Percentiles rank a stretch among this genome's conserved stretches.
Conservation (phyloP, 2,888 invertebrate species). For the Didymodactylos carnosus region DNA sequence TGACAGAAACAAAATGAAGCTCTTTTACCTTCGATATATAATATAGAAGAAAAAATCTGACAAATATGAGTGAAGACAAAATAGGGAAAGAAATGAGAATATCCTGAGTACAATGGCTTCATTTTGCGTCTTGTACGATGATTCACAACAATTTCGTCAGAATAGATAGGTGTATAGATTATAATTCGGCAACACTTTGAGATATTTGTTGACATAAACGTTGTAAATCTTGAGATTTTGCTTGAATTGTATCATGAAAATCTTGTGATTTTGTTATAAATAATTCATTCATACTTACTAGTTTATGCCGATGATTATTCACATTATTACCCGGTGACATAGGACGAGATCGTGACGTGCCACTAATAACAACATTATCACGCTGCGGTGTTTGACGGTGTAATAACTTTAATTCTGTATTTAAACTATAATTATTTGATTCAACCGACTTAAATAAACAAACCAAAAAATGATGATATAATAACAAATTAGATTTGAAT, state of each 20-base stretch:
- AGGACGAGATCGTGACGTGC: not conserved
- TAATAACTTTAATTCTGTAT: not conserved
- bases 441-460: not conserved
- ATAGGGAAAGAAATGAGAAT: too few relatives aligned
- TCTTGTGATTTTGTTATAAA: not conserved
- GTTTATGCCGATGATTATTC: not conserved
- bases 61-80: too few relatives aligned
- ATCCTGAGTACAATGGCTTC: too few relatives aligned
- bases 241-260: not conserved
- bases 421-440: not conserved
- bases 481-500: too few relatives aligned
- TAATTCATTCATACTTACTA: not conserved
- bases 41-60: too few relatives aligned
- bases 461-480: not conserved
- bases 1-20: too few relatives aligned
- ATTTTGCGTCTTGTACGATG: too few relatives aligned
- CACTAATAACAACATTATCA: too few relatives aligned
- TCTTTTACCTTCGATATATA: too few relatives aligned
- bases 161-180: too few relatives aligned
- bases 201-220: not conserved
- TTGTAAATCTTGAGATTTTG: not conserved
- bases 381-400: not conserved
- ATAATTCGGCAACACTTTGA: not conserved
- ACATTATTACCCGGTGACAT: too few relatives aligned
- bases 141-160: too few relatives aligned